These are phyloP conservation scores for Bufo gargarizans DNA, from an alignment of 2,113 vertebrate species.

Conservation along the genomic window DNA sequence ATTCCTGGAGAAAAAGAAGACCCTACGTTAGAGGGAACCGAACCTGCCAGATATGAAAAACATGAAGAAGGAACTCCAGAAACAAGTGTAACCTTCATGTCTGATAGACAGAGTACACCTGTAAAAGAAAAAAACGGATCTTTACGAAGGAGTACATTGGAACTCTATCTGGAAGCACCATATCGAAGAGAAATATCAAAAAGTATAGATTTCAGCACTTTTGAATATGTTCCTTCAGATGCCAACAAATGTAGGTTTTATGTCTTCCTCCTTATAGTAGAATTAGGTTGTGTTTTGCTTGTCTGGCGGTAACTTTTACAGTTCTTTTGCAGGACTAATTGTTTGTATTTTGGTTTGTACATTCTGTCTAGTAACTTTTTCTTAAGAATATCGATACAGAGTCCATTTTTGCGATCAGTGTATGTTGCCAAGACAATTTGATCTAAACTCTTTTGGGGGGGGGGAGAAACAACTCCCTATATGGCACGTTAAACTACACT, in stretches of 20 bases:
- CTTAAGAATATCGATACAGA: no score
- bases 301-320: background rate
- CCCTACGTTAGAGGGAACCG: background rate
- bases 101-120: constrained; percentile 52
- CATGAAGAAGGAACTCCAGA: constrained; percentile 36
- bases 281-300: background rate
- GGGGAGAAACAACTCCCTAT: no score
- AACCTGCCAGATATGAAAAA: background rate
- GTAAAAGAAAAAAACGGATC: constrained; percentile 50
- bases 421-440: no score
- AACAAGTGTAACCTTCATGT: constrained; percentile 31
- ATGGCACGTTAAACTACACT: no score
- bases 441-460: no score
- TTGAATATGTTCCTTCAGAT: constrained; percentile 61
- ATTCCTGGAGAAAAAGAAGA: background rate
- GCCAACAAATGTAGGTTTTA: constrained; percentile 61
- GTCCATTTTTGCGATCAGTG: no score
- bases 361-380: background rate
- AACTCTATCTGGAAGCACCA: constrained; percentile 9
- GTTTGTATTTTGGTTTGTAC: background rate
- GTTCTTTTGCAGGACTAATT: background rate
- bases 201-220: constrained; percentile 64
- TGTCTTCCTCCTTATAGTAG: constrained; percentile 66
- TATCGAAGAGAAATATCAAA: constrained; percentile 38
- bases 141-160: constrained; percentile 49